A percentile compares a stretch with the other conserved stretches of the same genome.
Conservation (phyloP, 2,888 invertebrate species). For the Caenorhabditis sp. region DNA sequence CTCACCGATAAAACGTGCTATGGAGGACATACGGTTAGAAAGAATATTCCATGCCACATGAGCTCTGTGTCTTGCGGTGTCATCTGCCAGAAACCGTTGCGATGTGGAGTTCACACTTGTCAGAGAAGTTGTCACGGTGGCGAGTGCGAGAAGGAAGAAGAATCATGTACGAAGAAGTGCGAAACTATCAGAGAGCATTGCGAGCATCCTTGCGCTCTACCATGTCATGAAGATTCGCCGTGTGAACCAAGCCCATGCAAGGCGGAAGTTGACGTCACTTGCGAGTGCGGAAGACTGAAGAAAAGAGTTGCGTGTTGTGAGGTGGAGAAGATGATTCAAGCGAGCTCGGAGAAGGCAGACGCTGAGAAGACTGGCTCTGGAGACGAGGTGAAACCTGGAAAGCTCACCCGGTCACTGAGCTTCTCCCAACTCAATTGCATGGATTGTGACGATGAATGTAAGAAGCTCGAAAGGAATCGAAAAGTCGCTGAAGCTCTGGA, state of each 20-base stretch:
- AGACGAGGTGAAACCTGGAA: slow-evolving; percentile 12
- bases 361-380: slow-evolving; percentile 2
- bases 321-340: slow-evolving; percentile 56
- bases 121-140: slow-evolving; percentile 90
- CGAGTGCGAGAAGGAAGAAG: slow-evolving; percentile 85
- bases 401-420: slow-evolving; percentile 51
- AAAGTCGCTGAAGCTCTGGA: slow-evolving; percentile 93
- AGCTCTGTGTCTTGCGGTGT: slow-evolving; percentile 88
- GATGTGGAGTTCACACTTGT: slow-evolving; percentile 92
- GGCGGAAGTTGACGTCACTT: slow-evolving; percentile 73
- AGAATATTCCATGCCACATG: slow-evolving; percentile 92
- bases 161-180: slow-evolving; percentile 87
- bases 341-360: slow-evolving; percentile 41
- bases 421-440: slow-evolving; percentile 84
- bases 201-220: slow-evolving; percentile 91
- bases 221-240: slow-evolving; percentile 88
- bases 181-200: slow-evolving; percentile 87
- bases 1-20: slow-evolving; percentile 92
- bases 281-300: slow-evolving; percentile 75
- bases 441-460: slow-evolving; percentile 95
- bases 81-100: slow-evolving; percentile 90
- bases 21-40: slow-evolving; percentile 88
- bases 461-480: slow-evolving; percentile 91
- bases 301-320: slow-evolving; percentile 70
- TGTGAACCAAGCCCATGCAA: slow-evolving; percentile 88